These are phyloP conservation scores for Hybognathus amarus DNA, from an alignment of 2,797 vertebrate genomes.

Conservation along the genomic window DNA sequence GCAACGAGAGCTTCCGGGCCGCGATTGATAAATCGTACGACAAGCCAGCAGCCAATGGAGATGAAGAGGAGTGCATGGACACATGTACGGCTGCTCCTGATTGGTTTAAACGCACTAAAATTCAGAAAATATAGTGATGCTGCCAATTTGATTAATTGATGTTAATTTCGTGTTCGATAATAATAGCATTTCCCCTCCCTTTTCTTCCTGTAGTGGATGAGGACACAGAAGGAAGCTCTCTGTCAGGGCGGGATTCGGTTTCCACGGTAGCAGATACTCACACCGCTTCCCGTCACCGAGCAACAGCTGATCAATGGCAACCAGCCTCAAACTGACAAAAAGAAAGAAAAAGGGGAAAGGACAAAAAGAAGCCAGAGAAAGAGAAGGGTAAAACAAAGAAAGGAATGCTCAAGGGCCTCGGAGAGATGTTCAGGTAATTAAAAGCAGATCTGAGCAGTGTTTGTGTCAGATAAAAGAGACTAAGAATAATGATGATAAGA, in stretches of 20 bases:
- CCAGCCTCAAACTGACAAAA: constrained; percentile 78
- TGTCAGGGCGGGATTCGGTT: constrained; percentile 92
- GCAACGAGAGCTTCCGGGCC: constrained; percentile 96
- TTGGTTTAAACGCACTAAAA: background rate
- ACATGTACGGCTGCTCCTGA: constrained; percentile 82
- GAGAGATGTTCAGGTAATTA: constrained; percentile 89
- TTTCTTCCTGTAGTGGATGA: constrained; percentile 75
- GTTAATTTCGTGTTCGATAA: background rate
- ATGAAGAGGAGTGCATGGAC: constrained; percentile 91
- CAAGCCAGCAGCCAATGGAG: constrained; percentile 76
- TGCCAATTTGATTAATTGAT: background rate
- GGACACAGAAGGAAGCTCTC: constrained; percentile 93
- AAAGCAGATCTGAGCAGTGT: constrained; percentile 24
- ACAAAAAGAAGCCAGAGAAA: constrained; percentile 83
- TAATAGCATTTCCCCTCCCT: background rate
- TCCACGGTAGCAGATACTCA: constrained; percentile 88
- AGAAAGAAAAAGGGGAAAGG: constrained; percentile 77
- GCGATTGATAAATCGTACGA: constrained; percentile 98
- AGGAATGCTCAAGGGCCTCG: constrained; percentile 92
- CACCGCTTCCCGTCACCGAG: constrained; percentile 68
- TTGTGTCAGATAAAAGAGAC: constrained; percentile 37
- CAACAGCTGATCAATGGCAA: constrained; percentile 76
- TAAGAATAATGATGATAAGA: constrained; percentile 49
- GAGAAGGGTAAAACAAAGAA: constrained; percentile 93
- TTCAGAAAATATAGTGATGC: background rate